Base-by-base conservation (phyloP, 1,140 invertebrate species). In the Drosophila tsacasi region DNA sequence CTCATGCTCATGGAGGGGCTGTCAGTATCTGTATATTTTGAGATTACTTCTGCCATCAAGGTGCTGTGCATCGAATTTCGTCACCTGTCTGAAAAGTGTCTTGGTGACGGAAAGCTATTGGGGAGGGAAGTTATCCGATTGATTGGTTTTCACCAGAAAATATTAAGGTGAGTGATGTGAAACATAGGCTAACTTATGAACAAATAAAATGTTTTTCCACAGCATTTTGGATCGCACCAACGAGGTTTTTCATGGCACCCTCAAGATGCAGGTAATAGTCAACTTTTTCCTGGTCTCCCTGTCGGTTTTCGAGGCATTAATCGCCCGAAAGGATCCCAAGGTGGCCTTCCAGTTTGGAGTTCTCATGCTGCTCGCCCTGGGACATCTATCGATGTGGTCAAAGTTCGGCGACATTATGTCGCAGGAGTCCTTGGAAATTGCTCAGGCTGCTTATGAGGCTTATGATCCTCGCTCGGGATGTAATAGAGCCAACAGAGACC, bases 201-300 rank as follows among this genome's bases (percentile, higher is more conserved):
- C 0, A 9, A 25, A 9, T 47, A 5, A 25, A 12, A 13, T 17
- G 8, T n/a, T 6, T 39, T 27, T 8, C 21, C 2, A 17, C 32
- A 79, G 81, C 12, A 37, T 72, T 21, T 47, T 86, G 8, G 39
- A 71, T n/a, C 64, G 54, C n/a, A 55, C 46, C 13, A 86, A 85
- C 27, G 15, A 50, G 3, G 63, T 81, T 0, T 82, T 85, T 25
- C 66, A 68, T 25, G 54, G n/a, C 4, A 71, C 83, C 5, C 42
- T 79, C 3, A 75, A 79, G 7, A 82, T 65, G 66, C 83, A 82
- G 27, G 49, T 85, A 42, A 10, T 58, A 0, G 30, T 55, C 0
- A 52, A 57, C 15, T 76, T 82, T 9, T 21, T 67, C 0, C 15
- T 82, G 35, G 64, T 86, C 1, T 68, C 76, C 1, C 17, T 86